Conservation (phyloP, 2,888 invertebrate genomes). For the Eueremaeus valkanovi region DNA sequence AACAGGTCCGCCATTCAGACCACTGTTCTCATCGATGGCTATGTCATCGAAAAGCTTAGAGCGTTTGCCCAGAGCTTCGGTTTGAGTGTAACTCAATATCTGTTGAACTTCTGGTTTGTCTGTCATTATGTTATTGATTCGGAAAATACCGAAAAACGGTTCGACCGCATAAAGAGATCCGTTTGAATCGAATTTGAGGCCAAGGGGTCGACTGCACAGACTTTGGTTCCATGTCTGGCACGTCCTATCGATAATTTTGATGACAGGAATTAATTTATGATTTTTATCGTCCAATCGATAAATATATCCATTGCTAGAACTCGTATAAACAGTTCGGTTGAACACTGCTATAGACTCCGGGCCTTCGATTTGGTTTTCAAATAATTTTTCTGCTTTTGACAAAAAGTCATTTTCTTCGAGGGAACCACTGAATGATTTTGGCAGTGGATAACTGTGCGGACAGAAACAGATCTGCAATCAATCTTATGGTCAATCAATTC, state of each 20-base stretch:
- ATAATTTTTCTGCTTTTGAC: conserved; percentile 64
- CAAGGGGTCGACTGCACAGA: conserved; percentile 46
- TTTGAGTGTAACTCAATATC: conserved; percentile 20
- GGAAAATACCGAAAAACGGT: conserved; percentile 45
- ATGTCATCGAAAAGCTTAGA: conserved; percentile 32
- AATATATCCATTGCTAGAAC: conserved; percentile 72
- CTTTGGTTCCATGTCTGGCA: conserved; percentile 44
- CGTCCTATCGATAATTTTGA: conserved; percentile 36
- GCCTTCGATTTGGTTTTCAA: conserved; percentile 61
- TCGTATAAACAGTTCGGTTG: conserved; percentile 68
- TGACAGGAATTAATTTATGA: background rate
- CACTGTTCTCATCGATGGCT: conserved; percentile 29
- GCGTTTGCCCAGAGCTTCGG: conserved; percentile 4
- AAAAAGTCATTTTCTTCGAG: conserved; percentile 63
- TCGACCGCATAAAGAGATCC: conserved; percentile 46
- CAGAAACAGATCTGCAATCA: no score
- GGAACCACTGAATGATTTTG: conserved; percentile 56
- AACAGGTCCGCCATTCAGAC: conserved; percentile 12
- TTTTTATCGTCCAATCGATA: conserved; percentile 62
- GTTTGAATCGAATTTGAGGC: conserved; percentile 45
- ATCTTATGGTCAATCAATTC: no score
- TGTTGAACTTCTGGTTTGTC: background rate
- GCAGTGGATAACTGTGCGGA: background rate
- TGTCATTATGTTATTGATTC: conserved; percentile 36
- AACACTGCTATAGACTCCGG: conserved; percentile 72